Base-by-base conservation (phyloP, 2,888 invertebrate genomes). In the Ditula angustiorana region DNA sequence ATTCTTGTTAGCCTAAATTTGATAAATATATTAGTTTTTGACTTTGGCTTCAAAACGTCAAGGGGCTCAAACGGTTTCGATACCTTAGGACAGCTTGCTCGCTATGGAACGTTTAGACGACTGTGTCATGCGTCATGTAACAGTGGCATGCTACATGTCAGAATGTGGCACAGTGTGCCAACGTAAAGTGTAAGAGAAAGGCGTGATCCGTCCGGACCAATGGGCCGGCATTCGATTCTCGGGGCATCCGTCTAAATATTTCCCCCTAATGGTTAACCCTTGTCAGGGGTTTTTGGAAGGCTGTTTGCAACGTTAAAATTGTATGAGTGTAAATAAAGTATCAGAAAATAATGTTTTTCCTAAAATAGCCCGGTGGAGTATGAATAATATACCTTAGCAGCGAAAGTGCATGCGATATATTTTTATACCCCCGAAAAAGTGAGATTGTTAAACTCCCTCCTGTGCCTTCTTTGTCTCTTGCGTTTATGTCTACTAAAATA, bases 271-370 rank as follows among this genome's bases (percentile, higher is more conserved):
- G 46, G 61, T 37, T 21, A 8, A 62, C 56, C 62, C 56, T 41
- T 49, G 62, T 62, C 62, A 28, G 57, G 11, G 8, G 19, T 30
- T 21, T n/a, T 3, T 16, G 13, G 33, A 37, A 37, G 24, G 26
- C 26, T 46, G 44, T 47, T 46, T 23, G 30, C 55, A 24, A 41
- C 56, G 62, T 63, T 63, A 63, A 63, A 44, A 63, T 57, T 50
- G 16, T 50, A 50, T 28, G 16, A 5, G 30, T 41, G 50, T 63
- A 57, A 57, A 63, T 63, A 57, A 50, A 24, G 26, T 24, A 63
- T 44, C 44, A 53, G 47, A 35, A n/a, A 52, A 21, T 55, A 24
- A 61, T 56, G 55, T 33, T 23, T 53, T 53, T 44, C 55, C 13
- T 47, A 46, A 46, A 21, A 21, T 37, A 37, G 35, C 5, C 41